These are phyloP conservation scores for Nibea albiflora DNA, from an alignment of 2,113 vertebrate species.

Conservation along the genomic window DNA sequence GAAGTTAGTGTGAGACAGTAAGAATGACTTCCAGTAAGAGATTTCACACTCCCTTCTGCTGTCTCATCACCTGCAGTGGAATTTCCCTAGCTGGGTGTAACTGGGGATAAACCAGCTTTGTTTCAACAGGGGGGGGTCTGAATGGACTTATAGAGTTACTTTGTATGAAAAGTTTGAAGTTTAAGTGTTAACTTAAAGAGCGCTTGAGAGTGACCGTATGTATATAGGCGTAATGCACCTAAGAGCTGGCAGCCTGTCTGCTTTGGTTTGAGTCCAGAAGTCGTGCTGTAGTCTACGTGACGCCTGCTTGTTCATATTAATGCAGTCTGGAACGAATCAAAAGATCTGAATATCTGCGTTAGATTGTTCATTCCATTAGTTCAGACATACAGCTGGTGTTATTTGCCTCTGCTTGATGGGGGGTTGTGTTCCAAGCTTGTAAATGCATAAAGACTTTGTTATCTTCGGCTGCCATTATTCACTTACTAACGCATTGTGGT, in stretches of 20 bases:
- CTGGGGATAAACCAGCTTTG: slow-evolving; percentile 7
- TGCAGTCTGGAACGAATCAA: slow-evolving; percentile 29
- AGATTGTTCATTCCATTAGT: slow-evolving; percentile 28
- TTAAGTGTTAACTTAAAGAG: neutral
- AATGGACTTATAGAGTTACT: neutral
- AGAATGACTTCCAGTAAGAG: slow-evolving; percentile 63
- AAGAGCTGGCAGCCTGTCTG: slow-evolving; percentile 10
- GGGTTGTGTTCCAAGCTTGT: slow-evolving; percentile 7
- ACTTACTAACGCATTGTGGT: neutral
- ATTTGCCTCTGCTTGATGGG: slow-evolving; percentile 18
- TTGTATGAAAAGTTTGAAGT: slow-evolving; percentile 14
- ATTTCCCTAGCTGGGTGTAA: slow-evolving; percentile 2
- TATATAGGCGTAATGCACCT: slow-evolving; percentile 11
- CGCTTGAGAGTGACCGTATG: slow-evolving; percentile 17
- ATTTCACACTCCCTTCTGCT: slow-evolving; percentile 36
- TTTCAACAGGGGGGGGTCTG: neutral
- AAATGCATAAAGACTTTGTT: slow-evolving; percentile 18
- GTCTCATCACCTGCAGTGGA: slow-evolving; percentile 54
- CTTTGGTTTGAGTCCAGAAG: slow-evolving; percentile 50
- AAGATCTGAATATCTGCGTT: slow-evolving; percentile 20
- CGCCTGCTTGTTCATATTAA: neutral
- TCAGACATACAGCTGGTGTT: slow-evolving; percentile 3
- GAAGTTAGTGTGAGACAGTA: slow-evolving; percentile 52
- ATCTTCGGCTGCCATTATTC: slow-evolving; percentile 30
- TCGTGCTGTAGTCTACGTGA: slow-evolving; percentile 26